Conservation (phyloP, 2,113 vertebrate species). For the Mustelus asterias region DNA sequence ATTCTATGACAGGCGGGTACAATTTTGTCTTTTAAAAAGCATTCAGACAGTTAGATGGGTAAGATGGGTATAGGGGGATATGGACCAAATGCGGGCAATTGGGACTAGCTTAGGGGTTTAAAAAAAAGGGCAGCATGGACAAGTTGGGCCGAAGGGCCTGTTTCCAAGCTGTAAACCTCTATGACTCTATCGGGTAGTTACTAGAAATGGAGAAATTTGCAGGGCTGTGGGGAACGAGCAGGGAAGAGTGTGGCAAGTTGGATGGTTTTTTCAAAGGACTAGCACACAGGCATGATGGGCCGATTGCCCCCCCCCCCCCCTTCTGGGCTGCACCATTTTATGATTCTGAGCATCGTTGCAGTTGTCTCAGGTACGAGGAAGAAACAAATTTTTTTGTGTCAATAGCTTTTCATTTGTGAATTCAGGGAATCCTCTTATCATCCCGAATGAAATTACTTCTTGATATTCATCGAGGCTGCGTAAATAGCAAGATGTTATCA, state of each 20-base stretch:
- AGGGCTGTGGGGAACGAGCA: background rate
- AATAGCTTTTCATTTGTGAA: constrained; percentile 2
- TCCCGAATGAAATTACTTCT: background rate
- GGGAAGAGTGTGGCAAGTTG: background rate
- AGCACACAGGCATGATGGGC: background rate
- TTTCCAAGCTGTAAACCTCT: too few species aligned
- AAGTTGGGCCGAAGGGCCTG: too few species aligned
- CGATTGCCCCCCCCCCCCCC: background rate
- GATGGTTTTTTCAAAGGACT: background rate
- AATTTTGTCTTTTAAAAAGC: too few species aligned
- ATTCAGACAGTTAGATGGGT: too few species aligned
- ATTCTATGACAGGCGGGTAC: too few species aligned
- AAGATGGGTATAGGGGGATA: too few species aligned
- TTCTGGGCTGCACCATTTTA: background rate
- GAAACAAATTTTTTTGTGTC: background rate
- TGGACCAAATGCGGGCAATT: too few species aligned
- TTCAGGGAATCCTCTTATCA: background rate
- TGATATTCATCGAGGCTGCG: background rate
- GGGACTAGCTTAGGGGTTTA: too few species aligned
- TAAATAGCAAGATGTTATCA: background rate
- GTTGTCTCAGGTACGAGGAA: background rate
- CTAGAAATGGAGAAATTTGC: background rate
- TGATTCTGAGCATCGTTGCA: background rate
- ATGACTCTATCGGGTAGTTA: too few species aligned
- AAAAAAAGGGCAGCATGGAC: too few species aligned